These are phyloP conservation scores for Aphrophora alni DNA, from an alignment of 2,888 invertebrate species.

Conservation along the genomic window DNA sequence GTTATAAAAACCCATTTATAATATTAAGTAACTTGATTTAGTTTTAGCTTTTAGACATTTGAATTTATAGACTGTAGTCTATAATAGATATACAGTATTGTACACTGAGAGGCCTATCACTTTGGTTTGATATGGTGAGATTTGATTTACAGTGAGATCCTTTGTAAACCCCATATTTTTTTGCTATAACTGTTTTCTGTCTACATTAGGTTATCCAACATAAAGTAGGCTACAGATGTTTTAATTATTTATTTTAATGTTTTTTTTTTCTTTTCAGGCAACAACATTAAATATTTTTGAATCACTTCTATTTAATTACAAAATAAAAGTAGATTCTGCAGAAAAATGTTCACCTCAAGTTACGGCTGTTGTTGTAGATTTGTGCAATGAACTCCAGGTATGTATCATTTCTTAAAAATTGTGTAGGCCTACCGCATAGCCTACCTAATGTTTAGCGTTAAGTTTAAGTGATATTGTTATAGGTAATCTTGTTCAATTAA, in stretches of 20 bases:
- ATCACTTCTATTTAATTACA: slow-evolving; percentile 34
- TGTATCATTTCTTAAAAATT: too few relatives aligned
- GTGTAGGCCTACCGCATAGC: too few relatives aligned
- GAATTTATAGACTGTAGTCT: too few relatives aligned
- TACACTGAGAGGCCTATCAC: not conserved
- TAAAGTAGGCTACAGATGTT: not conserved
- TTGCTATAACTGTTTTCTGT: too few relatives aligned
- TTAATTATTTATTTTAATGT: not conserved
- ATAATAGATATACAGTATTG: too few relatives aligned
- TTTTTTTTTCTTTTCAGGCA: slow-evolving; percentile 20
- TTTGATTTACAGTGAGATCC: too few relatives aligned
- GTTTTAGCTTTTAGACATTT: too few relatives aligned
- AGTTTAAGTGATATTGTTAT: too few relatives aligned
- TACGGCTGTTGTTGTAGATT: slow-evolving; percentile 22
- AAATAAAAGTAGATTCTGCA: slow-evolving; percentile 30
- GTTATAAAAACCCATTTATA: too few relatives aligned
- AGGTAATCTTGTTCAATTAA: too few relatives aligned
- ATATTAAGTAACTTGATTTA: too few relatives aligned
- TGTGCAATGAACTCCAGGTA: slow-evolving; percentile 35
- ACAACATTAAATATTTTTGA: slow-evolving; percentile 34
- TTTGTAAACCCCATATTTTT: not conserved
- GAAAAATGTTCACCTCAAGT: slow-evolving; percentile 27
- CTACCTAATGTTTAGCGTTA: too few relatives aligned
- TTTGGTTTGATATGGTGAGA: not conserved
- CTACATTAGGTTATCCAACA: not conserved